These are phyloP conservation scores for Oncorhynchus masou DNA, from an alignment of 2,113 vertebrate genomes.

Conservation along the genomic window DNA sequence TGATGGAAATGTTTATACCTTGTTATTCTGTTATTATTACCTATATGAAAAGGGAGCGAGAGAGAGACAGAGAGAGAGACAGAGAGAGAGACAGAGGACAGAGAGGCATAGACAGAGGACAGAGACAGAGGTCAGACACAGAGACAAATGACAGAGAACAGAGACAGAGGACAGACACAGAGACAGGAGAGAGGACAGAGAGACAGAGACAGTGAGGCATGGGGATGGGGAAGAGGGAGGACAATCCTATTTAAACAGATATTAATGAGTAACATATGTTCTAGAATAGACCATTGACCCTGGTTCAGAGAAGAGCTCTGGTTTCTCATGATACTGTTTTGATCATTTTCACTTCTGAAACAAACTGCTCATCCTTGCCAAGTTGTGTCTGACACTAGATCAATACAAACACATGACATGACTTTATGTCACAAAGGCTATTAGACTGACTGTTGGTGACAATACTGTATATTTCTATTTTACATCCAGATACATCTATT, in stretches of 20 bases:
- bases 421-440: not conserved
- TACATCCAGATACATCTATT: no score
- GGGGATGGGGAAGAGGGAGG: not conserved
- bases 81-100: no score
- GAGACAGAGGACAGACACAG: no score
- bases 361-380: not conserved
- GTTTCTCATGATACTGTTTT: not conserved
- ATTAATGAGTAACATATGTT: not conserved
- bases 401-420: not conserved
- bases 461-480: no score
- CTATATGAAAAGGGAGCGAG: no score
- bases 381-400: not conserved
- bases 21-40: no score
- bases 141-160: no score
- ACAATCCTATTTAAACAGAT: not conserved
- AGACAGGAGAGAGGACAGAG: not conserved
- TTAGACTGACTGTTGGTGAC: no score
- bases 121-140: no score
- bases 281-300: not conserved
- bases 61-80: no score
- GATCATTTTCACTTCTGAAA: not conserved
- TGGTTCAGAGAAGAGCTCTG: not conserved
- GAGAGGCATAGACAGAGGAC: no score
- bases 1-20: no score
- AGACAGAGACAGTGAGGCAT: not conserved